These are phyloP conservation scores for Zosterops borbonicus DNA, from an alignment of 2,113 vertebrate genomes.

Conservation along the genomic window DNA sequence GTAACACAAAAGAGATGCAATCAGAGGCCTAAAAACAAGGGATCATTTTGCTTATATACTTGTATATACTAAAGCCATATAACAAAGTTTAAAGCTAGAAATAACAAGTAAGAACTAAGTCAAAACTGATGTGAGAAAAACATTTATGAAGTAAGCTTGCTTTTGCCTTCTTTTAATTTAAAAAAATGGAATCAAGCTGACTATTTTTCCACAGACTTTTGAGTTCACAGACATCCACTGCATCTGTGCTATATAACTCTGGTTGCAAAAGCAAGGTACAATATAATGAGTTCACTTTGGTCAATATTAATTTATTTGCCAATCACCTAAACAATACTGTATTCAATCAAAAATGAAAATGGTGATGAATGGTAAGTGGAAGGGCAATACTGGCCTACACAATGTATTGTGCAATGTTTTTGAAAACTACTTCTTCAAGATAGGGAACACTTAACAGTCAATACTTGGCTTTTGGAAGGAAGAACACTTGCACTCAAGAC, in stretches of 20 bases:
- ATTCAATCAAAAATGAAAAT: neutral
- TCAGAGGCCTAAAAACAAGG: neutral
- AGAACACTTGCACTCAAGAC: neutral
- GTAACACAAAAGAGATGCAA: neutral
- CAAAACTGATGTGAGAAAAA: neutral
- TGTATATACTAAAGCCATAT: neutral
- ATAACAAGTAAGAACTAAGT: neutral
- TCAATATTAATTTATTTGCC: neutral
- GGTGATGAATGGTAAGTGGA: neutral
- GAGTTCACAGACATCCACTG: neutral
- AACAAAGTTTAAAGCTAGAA: neutral
- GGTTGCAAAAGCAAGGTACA: neutral
- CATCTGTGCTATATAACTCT: neutral
- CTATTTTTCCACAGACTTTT: neutral
- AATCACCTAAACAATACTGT: neutral
- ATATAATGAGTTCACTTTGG: neutral
- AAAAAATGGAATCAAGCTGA: neutral
- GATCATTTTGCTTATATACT: neutral
- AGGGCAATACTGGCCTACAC: neutral
- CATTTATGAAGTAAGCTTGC: neutral
- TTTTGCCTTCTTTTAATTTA: neutral
- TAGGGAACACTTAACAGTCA: neutral
- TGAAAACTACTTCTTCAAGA: neutral
- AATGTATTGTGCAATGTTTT: neutral
- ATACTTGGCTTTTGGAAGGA: neutral